Evolutionary conservation across 2,888 invertebrate species (phyloP).

Genomic region (Orchesellides sinensis): DNA sequence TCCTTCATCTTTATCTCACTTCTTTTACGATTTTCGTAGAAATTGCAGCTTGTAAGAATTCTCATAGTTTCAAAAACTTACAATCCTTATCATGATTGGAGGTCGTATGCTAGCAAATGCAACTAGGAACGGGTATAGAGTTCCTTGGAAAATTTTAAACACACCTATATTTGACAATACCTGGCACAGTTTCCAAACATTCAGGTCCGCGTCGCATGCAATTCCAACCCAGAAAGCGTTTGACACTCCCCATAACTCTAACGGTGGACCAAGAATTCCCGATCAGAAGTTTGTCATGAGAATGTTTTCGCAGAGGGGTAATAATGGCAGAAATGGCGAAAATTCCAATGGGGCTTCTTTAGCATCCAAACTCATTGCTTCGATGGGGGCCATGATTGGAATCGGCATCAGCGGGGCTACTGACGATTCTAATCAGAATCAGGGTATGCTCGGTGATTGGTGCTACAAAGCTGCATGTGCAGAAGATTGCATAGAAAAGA

Average conservation of each 20-base stretch:
- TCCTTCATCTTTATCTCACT: too few relatives aligned
- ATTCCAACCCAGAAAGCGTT: constrained; percentile 2
- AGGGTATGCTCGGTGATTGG: too few relatives aligned
- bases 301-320: not conserved
- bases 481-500: constrained; percentile 41
- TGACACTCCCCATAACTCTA: too few relatives aligned
- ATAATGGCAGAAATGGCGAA: too few relatives aligned
- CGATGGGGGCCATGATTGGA: constrained; percentile 4
- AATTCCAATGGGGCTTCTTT: not conserved
- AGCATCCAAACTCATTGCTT: not conserved
- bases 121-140: not conserved
- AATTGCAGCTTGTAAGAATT: too few relatives aligned
- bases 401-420: too few relatives aligned
- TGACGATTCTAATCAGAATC: too few relatives aligned
- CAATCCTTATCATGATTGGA: not conserved
- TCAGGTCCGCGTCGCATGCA: not conserved
- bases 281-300: constrained; percentile 7
- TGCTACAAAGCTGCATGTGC: not conserved
- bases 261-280: not conserved
- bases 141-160: not conserved
- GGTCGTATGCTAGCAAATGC: not conserved
- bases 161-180: not conserved
- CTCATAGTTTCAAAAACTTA: too few relatives aligned
- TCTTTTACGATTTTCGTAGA: too few relatives aligned
- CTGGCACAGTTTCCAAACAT: not conserved